phyloP scores from a whole-genome alignment of 2,113 vertebrate species.

The Fulica atra region DNA sequence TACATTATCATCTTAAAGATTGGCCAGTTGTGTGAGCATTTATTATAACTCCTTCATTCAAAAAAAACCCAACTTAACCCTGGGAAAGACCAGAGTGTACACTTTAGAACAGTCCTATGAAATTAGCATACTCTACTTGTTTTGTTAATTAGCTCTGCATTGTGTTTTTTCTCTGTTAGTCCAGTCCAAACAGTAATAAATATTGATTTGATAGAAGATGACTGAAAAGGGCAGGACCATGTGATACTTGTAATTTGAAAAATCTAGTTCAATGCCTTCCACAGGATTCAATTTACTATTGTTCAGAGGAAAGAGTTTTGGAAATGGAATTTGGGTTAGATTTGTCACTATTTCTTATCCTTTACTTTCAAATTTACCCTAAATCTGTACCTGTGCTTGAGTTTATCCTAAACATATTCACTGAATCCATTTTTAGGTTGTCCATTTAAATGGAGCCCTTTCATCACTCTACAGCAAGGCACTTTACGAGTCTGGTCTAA shows the following conservation, averaged over 20 bases:
- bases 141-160: neutral
- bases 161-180: neutral
- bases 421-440: neutral
- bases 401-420: neutral
- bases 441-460: neutral
- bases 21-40: neutral
- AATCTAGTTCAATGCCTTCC: neutral
- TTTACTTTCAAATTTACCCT: neutral
- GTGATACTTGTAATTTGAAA: neutral
- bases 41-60: neutral
- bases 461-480: neutral
- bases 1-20: neutral
- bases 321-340: neutral
- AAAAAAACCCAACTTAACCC: neutral
- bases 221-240: neutral
- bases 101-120: neutral
- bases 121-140: neutral
- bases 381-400: neutral
- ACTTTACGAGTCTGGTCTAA: neutral
- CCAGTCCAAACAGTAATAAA: neutral
- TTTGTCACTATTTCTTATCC: neutral
- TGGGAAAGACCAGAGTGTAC: neutral
- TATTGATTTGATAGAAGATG: neutral
- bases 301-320: neutral
- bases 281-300: neutral